Conservation (phyloP, 2,888 invertebrate genomes). For the Protophormia terraenovae region DNA sequence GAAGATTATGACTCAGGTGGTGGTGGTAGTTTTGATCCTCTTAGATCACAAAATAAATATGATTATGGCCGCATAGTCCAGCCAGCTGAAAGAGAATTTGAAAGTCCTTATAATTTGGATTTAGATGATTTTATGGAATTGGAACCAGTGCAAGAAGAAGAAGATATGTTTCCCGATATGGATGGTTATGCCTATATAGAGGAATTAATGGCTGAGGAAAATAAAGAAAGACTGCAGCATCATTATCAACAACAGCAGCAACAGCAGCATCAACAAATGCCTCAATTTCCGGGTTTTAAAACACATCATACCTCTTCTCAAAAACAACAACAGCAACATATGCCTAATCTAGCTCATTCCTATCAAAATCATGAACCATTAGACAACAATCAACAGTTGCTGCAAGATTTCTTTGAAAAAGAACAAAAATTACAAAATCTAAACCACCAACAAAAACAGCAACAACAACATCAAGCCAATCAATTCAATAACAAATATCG, state of each 20-base stretch:
- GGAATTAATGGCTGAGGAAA: slow-evolving; percentile 69
- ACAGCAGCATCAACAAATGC: slow-evolving; percentile 34
- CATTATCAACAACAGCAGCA: slow-evolving; percentile 62
- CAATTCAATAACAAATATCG: slow-evolving; percentile 60
- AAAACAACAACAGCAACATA: slow-evolving; percentile 6
- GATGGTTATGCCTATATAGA: slow-evolving; percentile 76
- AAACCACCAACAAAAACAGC: slow-evolving; percentile 42
- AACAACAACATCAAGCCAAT: slow-evolving; percentile 55
- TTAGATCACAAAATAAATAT: slow-evolving; percentile 72
- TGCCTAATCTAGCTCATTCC: slow-evolving; percentile 64
- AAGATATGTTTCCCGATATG: slow-evolving; percentile 75
- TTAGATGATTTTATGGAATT: slow-evolving; percentile 73
- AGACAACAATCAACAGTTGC: slow-evolving; percentile 72
- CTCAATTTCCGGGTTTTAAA: slow-evolving; percentile 48
- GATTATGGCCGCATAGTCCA: slow-evolving; percentile 76
- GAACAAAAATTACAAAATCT: slow-evolving; percentile 66
- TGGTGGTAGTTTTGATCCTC: slow-evolving; percentile 41
- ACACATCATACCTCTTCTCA: slow-evolving; percentile 5
- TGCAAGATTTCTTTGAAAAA: slow-evolving; percentile 77
- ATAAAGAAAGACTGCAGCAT: slow-evolving; percentile 71
- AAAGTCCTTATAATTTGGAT: slow-evolving; percentile 57
- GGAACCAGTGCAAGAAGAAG: slow-evolving; percentile 71
- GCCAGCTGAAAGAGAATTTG: slow-evolving; percentile 69
- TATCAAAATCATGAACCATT: slow-evolving; percentile 75
- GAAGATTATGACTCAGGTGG: slow-evolving; percentile 70